Evolutionary conservation across 2,113 vertebrate species (phyloP).

Genomic region (Semicossyphus pulcher): DNA sequence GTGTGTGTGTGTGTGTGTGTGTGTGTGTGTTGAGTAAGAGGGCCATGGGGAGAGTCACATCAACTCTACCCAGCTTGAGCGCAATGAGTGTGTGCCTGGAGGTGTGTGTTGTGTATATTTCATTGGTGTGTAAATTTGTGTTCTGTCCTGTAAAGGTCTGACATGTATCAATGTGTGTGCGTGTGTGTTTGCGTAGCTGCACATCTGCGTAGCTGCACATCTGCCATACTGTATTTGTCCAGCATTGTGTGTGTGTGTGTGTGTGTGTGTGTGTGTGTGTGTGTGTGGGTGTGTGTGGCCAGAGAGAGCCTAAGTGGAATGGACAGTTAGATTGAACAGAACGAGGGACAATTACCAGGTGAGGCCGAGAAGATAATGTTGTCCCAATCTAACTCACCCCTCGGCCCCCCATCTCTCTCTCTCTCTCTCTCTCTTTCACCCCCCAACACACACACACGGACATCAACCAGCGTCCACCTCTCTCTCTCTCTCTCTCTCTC

Average conservation of each 20-base stretch:
- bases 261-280: conserved; percentile 36
- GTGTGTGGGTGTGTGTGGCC: conserved; percentile 57
- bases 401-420: conserved; percentile 13
- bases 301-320: conserved; percentile 72
- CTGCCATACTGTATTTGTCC: too few species aligned
- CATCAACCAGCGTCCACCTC: neutral
- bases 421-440: neutral
- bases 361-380: conserved; percentile 82
- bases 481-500: conserved; percentile 8
- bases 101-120: conserved; percentile 19
- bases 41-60: conserved; percentile 34
- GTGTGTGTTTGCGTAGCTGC: conserved; percentile 13
- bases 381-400: conserved; percentile 65
- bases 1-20: conserved; percentile 24
- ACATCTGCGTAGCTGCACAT: too few species aligned
- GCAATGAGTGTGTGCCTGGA: neutral
- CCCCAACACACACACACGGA: conserved; percentile 1
- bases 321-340: conserved; percentile 84
- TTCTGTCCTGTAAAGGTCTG: neutral
- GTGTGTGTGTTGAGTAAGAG: conserved; percentile 4
- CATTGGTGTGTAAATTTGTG: conserved; percentile 14
- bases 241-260: conserved; percentile 9
- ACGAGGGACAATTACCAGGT: conserved; percentile 83
- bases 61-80: conserved; percentile 19
- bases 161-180: conserved; percentile 18